Evolutionary conservation across 2,113 vertebrate genomes (phyloP).

Genomic region (Cottus gobio): DNA sequence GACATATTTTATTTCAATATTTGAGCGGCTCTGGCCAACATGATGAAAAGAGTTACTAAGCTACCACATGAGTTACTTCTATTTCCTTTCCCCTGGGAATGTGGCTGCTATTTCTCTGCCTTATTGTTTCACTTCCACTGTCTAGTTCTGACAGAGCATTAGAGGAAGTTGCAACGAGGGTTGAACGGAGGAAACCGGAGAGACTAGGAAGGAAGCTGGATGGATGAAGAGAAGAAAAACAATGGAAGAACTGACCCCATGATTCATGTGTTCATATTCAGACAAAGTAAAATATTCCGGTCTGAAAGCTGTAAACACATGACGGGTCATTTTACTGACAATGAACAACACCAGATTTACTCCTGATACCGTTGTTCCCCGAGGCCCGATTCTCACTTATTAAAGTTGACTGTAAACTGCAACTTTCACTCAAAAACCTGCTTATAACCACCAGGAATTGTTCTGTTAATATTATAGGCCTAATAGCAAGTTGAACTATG

Average conservation of each 20-base stretch:
- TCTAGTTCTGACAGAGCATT: background rate
- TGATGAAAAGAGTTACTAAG: background rate
- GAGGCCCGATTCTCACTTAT: too few species aligned
- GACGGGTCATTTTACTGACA: background rate
- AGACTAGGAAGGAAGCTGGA: background rate
- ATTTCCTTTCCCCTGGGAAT: background rate
- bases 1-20: background rate
- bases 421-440: background rate
- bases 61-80: background rate
- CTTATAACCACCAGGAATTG: background rate
- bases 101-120: background rate
- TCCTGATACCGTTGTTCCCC: background rate
- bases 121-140: background rate
- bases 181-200: background rate
- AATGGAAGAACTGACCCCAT: background rate
- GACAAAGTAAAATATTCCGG: background rate
- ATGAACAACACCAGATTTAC: background rate
- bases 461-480: background rate
- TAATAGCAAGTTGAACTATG: background rate
- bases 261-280: background rate
- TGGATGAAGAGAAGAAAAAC: background rate
- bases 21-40: background rate
- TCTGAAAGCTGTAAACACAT: background rate
- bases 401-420: background rate
- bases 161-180: background rate